Base-by-base conservation (phyloP, 1,140 invertebrate genomes). In the Nasonia giraulti region DNA sequence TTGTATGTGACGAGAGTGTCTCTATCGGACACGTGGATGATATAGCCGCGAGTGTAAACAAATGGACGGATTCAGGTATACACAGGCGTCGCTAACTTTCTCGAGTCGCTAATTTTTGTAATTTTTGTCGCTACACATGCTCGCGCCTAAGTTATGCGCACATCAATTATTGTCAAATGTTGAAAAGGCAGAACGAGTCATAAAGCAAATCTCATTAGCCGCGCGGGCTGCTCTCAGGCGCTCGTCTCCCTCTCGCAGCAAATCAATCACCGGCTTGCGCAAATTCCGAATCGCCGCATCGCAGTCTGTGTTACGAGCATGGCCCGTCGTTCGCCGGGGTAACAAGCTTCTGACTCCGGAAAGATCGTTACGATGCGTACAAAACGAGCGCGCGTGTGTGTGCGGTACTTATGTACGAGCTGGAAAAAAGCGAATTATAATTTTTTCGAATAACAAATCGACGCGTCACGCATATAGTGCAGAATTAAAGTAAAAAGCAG, bases 261-360 rank as follows among this genome's bases (percentile, higher is more conserved):
- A 83, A 83, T 83, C 81, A 83, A 76, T 76, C 73, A 73, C 68
- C 80, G 80, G 40, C 31, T 81, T 71, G 80, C 80, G 80, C 66
- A 81, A 81, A 81, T 50, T 73, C 20, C 69, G 11, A 73, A n/a
- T 69, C 37, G 79, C 47, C 50, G 10, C 50, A 14, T 27, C 27
- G 50, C 44, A 47, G 44, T 50, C 0, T 14, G 47, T 50, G 47
- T 50, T 50, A 14, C 14, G 47, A 50, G 47, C 33, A 37, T 14
- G 12, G 47, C 47, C 47, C 11, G 47, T 2, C 47, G 47, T 50
- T 50, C 47, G 47, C 3, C 47, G 47, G 14, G 47, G 47, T 50
- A 50, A 44, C 40, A 44, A 44, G 40, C 40, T 44, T 44, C 40
- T 44, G 40, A 44, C 40, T 62, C 55, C 55, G 55, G n/a, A 62